Base-by-base conservation (phyloP, 2,797 vertebrate genomes). In the Melanotaenia boesemani region DNA sequence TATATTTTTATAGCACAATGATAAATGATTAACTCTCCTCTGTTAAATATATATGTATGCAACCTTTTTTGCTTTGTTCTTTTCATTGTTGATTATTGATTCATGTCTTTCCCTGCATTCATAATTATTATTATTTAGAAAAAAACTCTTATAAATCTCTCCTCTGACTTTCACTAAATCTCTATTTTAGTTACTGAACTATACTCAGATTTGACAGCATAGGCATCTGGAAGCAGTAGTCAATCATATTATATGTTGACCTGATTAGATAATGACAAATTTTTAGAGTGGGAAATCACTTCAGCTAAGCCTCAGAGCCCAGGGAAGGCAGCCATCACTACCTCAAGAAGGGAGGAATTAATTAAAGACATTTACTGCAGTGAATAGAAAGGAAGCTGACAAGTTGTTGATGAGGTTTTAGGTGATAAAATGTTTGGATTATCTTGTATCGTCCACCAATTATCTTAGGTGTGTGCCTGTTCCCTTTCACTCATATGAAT, bases 291-390 rank as follows among this genome's bases (percentile, higher is more conserved):
- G 52, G 48, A 60, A 81, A 80, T 73, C 44, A 76, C 34, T 56
- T n/a, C 50, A 15, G 52, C 41, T 80, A 16, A 52, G 39, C 63
- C 15, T 67, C 36, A 74, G 46, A 68, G 22, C 55, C 18, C 52
- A 39, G 67, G 48, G 18, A 67, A 74, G 20, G 66, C 64, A 63
- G 36, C 5, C 1, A 70, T 76, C 64, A 57, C 69, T 83, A 73
- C 34, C 65, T 69, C 37, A 61, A 70, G 34, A 36, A 77, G 59
- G 10, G 20, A 76, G 26, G 60, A 74, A 83, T 85, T 80, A 62
- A 88, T 85, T 70, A 85, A 84, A 83, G 83, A 72, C 52, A 59
- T 75, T 73, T 69, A 36, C 62, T 75, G 39, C 70, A 74, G 24
- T 70, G 34, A 76, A 74, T 20, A 41, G 6, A 63, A 11, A 63